Conservation (phyloP, 2,888 invertebrate species). For the Allophyes oxyacanthae region DNA sequence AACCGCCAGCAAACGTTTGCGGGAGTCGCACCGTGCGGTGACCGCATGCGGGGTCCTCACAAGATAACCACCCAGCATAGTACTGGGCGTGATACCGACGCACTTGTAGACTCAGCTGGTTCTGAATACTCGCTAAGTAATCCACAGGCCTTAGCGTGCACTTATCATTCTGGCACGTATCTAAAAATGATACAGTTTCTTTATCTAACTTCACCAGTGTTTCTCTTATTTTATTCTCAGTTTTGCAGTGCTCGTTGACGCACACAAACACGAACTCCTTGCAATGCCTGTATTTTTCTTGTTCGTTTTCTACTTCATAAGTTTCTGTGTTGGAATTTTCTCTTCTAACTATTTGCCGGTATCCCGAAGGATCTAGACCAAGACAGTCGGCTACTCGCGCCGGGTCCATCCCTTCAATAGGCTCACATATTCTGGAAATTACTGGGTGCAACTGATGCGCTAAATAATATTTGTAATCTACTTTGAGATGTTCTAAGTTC, state of each 20-base stretch:
- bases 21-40: slow-evolving; percentile 91
- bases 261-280: slow-evolving; percentile 92
- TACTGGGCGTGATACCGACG: slow-evolving; percentile 92
- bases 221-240: slow-evolving; percentile 86
- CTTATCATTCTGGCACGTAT: slow-evolving; percentile 92
- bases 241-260: slow-evolving; percentile 88
- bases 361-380: slow-evolving; percentile 91
- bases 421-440: slow-evolving; percentile 97
- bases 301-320: slow-evolving; percentile 84
- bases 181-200: slow-evolving; percentile 89
- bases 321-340: slow-evolving; percentile 82
- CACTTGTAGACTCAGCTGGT: slow-evolving; percentile 92
- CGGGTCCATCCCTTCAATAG: slow-evolving; percentile 97
- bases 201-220: slow-evolving; percentile 81
- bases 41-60: slow-evolving; percentile 96
- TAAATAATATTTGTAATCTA: slow-evolving; percentile 97
- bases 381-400: slow-evolving; percentile 96
- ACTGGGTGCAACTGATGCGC: slow-evolving; percentile 99
- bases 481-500: slow-evolving; percentile 91
- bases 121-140: slow-evolving; percentile 92
- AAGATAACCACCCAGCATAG: slow-evolving; percentile 94
- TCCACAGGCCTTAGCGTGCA: slow-evolving; percentile 92
- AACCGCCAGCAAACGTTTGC: slow-evolving; percentile 83
- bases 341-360: slow-evolving; percentile 81
- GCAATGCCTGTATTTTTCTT: slow-evolving; percentile 89